These are phyloP conservation scores for Clarias fuscus DNA, from an alignment of 2,797 vertebrate genomes.

Conservation along the genomic window DNA sequence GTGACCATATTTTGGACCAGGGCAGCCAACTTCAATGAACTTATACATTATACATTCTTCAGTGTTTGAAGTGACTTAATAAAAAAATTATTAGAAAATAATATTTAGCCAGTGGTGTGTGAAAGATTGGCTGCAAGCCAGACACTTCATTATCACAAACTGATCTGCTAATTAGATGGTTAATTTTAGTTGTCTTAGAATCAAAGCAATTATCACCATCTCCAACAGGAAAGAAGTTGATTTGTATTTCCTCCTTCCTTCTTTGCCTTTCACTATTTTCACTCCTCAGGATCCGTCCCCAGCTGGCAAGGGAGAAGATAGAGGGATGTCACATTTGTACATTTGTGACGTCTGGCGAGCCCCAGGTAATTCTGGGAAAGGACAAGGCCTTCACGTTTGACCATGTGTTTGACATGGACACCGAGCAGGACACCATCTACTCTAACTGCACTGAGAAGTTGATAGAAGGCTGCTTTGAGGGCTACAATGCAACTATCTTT, in stretches of 20 bases:
- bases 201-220: neutral
- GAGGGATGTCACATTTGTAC: slow-evolving; percentile 89
- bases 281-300: slow-evolving; percentile 79
- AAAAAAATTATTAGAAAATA: neutral
- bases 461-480: slow-evolving; percentile 86
- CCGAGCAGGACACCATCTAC: slow-evolving; percentile 80
- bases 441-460: slow-evolving; percentile 81
- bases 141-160: slow-evolving; percentile 17
- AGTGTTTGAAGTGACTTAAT: neutral
- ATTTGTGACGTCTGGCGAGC: slow-evolving; percentile 81
- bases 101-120: neutral
- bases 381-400: slow-evolving; percentile 88
- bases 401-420: slow-evolving; percentile 83
- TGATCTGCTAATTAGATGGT: slow-evolving; percentile 33
- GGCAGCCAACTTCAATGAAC: neutral
- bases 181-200: slow-evolving; percentile 31
- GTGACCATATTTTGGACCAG: neutral
- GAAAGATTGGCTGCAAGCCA: neutral
- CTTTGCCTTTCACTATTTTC: slow-evolving; percentile 1
- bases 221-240: neutral
- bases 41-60: neutral
- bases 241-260: neutral
- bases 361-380: slow-evolving; percentile 85
- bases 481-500: slow-evolving; percentile 86
- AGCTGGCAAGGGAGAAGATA: slow-evolving; percentile 85